Conservation (phyloP, 2,113 vertebrate species). For the Ceyx margarethae region DNA sequence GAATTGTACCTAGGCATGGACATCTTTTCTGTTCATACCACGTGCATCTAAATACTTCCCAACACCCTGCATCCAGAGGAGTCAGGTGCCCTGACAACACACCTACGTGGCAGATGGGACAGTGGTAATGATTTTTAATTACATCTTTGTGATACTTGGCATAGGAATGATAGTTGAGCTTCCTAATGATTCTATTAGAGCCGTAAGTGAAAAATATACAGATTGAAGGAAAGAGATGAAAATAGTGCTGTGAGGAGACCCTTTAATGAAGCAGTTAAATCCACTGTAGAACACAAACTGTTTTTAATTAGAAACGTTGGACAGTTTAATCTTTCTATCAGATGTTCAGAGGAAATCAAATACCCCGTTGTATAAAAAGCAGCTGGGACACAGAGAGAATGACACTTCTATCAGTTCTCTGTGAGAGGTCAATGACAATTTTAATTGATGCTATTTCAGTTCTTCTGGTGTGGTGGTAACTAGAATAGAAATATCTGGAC, state of each 20-base stretch:
- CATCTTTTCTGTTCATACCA: constrained; percentile 9
- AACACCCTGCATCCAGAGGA: background rate
- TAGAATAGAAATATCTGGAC: constrained; percentile 51
- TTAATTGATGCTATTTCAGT: constrained; percentile 63
- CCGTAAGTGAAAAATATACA: background rate
- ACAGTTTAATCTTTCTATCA: constrained; percentile 35
- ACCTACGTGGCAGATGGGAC: constrained; percentile 12
- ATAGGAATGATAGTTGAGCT: constrained; percentile 40
- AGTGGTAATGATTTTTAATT: constrained; percentile 49
- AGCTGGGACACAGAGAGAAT: constrained; percentile 45
- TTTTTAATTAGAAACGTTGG: constrained; percentile 20
- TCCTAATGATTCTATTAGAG: constrained; percentile 25
- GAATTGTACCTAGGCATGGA: background rate
- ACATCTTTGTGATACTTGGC: constrained; percentile 37
- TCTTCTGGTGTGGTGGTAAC: constrained; percentile 1
- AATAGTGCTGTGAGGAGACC: background rate
- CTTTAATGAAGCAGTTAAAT: constrained; percentile 35
- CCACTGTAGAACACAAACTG: constrained; percentile 16
- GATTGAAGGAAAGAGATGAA: background rate
- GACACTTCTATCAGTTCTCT: constrained; percentile 24
- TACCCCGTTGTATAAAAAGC: constrained; percentile 47
- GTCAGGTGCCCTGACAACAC: constrained; percentile 15
- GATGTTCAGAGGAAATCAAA: constrained; percentile 48
- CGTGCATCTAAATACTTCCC: constrained; percentile 8
- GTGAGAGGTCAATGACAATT: constrained; percentile 64